Base-by-base conservation (phyloP, 1,140 invertebrate genomes). In the Neomicropteryx cornuta region DNA sequence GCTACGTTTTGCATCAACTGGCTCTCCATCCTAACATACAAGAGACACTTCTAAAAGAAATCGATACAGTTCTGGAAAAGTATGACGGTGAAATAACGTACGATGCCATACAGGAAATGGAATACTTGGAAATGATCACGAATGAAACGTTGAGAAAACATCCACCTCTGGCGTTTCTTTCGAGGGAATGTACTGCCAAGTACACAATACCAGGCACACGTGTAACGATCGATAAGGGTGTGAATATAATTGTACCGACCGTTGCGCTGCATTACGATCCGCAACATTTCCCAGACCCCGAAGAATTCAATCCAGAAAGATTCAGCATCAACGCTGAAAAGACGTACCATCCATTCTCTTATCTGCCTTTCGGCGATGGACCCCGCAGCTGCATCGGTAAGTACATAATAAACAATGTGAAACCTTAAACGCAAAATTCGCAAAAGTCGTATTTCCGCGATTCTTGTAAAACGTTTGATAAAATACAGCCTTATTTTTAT, bases 291-390 rank as follows among this genome's bases (percentile, higher is more conserved):
- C 67, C 73, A 2, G 62, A 83, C 44, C 80, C 80, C 1, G 56
- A 77, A 6, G 47, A 45, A 8, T 83, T 71, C 39, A 58, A 75
- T 52, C 79, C 79, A 0, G 72, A 78, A 45, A 60, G 76, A 42
- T 80, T 77, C 44, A 62, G 57, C 20, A 50, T 71, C 1, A 62
- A 68, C 39, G 57, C 66, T 33, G 57, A 51, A 20, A 42, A 50
- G 13, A 35, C 33, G 2, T 42, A 55, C 19, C 36, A 42, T 5
- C 59, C 57, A 3, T 18, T 73, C 66, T 56, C 72, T 0, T 84
- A 72, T 51, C 54, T 83, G 20, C 81, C 85, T 0, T 88, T 88
- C 46, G 81, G 81, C 1, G 71, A 75, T 27, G 83, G 83, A 4
- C 74, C 76, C 2, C 65, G 79, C 36, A 77, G 70, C 49, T 84